A percentile compares a stretch with the other conserved stretches of the same genome.
phyloP scores from a whole-genome alignment of 2,113 vertebrate species.

The Grus americana region DNA sequence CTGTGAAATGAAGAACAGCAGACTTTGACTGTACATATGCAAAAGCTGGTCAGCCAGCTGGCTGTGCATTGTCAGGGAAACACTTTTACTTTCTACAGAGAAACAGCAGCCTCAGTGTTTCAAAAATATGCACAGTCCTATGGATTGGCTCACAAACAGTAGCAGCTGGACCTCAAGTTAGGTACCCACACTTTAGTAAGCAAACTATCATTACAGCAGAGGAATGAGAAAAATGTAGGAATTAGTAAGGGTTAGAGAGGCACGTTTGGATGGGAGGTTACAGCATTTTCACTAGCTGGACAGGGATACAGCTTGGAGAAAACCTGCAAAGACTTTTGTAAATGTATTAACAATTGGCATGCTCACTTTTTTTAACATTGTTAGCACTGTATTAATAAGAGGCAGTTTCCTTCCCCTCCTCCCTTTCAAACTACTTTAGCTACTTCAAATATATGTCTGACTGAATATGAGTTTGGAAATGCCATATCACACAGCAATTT shows the following conservation, averaged over 20 bases:
- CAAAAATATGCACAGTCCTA: conserved; percentile 28
- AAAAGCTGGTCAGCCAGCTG: conserved; percentile 32
- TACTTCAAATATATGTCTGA: background rate
- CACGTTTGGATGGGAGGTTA: background rate
- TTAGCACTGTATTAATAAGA: background rate
- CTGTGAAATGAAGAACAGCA: background rate
- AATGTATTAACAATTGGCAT: background rate
- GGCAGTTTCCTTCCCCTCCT: background rate
- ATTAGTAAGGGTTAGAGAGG: conserved; percentile 32
- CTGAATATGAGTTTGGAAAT: background rate
- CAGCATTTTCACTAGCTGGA: background rate
- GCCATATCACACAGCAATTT: background rate
- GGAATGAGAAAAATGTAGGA: conserved; percentile 43
- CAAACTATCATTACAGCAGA: conserved; percentile 12
- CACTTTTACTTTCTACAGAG: background rate
- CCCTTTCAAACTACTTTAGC: background rate
- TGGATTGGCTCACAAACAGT: conserved; percentile 30
- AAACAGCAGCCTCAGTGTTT: conserved; percentile 59
- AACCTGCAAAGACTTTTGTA: background rate
- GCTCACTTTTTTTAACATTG: background rate
- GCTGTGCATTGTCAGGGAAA: background rate
- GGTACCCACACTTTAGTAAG: conserved; percentile 16
- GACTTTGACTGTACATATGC: background rate
- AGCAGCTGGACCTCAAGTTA: conserved; percentile 48
- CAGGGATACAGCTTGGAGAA: background rate